A percentile compares a stretch with the other conserved stretches of the same genome.
Evolutionary conservation across 2,888 invertebrate species (phyloP).

Genomic region (Watsonalla binaria): DNA sequence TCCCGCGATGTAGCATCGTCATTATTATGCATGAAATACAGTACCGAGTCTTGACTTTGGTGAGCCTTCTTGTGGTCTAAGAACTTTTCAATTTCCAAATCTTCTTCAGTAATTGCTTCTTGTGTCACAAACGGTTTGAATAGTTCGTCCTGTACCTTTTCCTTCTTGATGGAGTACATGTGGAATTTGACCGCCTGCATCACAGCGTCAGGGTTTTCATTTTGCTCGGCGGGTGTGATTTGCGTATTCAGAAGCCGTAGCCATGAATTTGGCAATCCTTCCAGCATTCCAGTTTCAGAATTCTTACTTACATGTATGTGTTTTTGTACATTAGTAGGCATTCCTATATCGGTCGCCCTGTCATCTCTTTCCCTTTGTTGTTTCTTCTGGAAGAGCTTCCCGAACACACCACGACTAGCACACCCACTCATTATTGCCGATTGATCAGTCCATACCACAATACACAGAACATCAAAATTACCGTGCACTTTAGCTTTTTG

Average conservation of each 20-base stretch:
- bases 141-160: slow-evolving; percentile 83
- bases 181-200: slow-evolving; percentile 94
- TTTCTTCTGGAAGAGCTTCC: slow-evolving; percentile 72
- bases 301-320: slow-evolving; percentile 93
- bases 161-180: slow-evolving; percentile 91
- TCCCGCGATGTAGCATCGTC: slow-evolving; percentile 67
- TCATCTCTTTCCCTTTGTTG: slow-evolving; percentile 63
- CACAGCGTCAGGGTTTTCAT: slow-evolving; percentile 93
- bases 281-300: slow-evolving; percentile 88
- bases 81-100: slow-evolving; percentile 87
- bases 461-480: slow-evolving; percentile 46
- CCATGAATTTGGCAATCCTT: slow-evolving; percentile 93
- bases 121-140: slow-evolving; percentile 90
- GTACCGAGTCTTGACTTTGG: slow-evolving; percentile 80
- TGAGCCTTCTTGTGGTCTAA: slow-evolving; percentile 85
- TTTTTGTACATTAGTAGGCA: slow-evolving; percentile 91
- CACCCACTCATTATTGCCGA: slow-evolving; percentile 69
- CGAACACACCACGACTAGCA: slow-evolving; percentile 69
- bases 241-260: slow-evolving; percentile 87
- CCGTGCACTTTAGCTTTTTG: slow-evolving; percentile 5
- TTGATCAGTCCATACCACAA: slow-evolving; percentile 21
- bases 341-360: slow-evolving; percentile 84
- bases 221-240: slow-evolving; percentile 91
- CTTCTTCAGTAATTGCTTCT: slow-evolving; percentile 88
- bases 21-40: slow-evolving; percentile 73